phyloP scores from a whole-genome alignment of 2,797 vertebrate species.

The Sebastes matsubarae region DNA sequence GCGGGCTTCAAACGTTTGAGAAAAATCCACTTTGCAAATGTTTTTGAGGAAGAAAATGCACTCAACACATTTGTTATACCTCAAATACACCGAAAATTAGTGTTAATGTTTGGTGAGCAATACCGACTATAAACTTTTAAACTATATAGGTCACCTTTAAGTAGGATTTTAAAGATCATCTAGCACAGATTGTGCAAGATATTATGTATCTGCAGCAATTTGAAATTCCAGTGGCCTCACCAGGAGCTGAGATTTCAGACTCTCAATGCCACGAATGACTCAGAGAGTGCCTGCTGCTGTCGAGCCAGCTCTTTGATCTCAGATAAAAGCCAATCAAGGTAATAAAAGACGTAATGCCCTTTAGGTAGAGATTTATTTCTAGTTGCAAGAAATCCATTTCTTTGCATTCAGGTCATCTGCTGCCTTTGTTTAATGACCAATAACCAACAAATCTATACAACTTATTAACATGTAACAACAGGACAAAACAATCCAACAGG shows the following conservation, averaged over 20 bases:
- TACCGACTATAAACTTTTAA: not conserved
- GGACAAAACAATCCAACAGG: not conserved
- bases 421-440: not conserved
- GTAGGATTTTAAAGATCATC: conserved; percentile 1
- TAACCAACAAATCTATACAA: conserved; percentile 3
- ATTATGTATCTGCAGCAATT: not conserved
- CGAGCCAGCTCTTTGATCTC: not conserved
- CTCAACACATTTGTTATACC: not conserved
- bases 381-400: not conserved
- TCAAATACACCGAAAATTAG: not conserved
- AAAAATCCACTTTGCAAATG: not conserved
- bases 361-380: conserved; percentile 8
- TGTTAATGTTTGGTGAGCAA: not conserved
- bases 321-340: conserved; percentile 21
- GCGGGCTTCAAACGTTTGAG: not conserved
- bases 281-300: conserved; percentile 9
- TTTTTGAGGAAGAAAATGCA: not conserved
- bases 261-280: not conserved
- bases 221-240: too few species aligned
- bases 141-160: not conserved
- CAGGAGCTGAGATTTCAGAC: not conserved
- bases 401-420: conserved; percentile 2
- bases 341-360: not conserved
- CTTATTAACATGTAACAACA: not conserved
- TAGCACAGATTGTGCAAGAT: not conserved